Percentiles rank a stretch among this genome's conserved stretches.
Evolutionary conservation across 1,140 invertebrate genomes (phyloP).

Genomic region (Brachionus sp.): DNA sequence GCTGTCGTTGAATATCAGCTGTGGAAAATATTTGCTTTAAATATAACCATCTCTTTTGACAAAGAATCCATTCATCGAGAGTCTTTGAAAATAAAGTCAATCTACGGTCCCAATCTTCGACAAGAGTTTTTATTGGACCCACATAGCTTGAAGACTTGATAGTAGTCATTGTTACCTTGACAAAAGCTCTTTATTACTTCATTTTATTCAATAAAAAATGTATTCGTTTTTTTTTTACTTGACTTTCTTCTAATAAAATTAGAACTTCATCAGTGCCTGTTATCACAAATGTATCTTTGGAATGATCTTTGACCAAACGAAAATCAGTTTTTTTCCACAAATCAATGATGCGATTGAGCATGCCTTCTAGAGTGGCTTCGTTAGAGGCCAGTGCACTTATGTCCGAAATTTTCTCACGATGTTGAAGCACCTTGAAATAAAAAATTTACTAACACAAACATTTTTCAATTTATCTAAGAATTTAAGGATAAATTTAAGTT

Average conservation of each 20-base stretch:
- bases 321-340: constrained; percentile 58
- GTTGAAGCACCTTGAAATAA: constrained; percentile 64
- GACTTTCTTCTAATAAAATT: constrained; percentile 73
- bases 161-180: constrained; percentile 58
- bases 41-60: constrained; percentile 80
- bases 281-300: constrained; percentile 72
- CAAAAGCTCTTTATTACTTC: background rate
- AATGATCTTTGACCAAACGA: constrained; percentile 53
- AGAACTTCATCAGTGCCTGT: constrained; percentile 77
- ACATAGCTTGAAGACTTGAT: constrained; percentile 77
- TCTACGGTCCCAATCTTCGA: constrained; percentile 73
- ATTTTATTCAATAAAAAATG: background rate
- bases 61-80: constrained; percentile 75
- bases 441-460: background rate
- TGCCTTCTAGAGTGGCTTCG: constrained; percentile 72
- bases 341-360: constrained; percentile 69
- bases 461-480: background rate
- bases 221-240: constrained; percentile 67
- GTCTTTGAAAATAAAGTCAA: constrained; percentile 72
- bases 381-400: constrained; percentile 77
- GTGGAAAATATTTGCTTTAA: constrained; percentile 82
- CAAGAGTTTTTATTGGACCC: constrained; percentile 70
- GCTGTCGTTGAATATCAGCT: constrained; percentile 71
- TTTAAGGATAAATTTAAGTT: background rate
- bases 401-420: constrained; percentile 71